phyloP scores from a whole-genome alignment of 1,140 invertebrate genomes.

The Drosophila equinoxialis region DNA sequence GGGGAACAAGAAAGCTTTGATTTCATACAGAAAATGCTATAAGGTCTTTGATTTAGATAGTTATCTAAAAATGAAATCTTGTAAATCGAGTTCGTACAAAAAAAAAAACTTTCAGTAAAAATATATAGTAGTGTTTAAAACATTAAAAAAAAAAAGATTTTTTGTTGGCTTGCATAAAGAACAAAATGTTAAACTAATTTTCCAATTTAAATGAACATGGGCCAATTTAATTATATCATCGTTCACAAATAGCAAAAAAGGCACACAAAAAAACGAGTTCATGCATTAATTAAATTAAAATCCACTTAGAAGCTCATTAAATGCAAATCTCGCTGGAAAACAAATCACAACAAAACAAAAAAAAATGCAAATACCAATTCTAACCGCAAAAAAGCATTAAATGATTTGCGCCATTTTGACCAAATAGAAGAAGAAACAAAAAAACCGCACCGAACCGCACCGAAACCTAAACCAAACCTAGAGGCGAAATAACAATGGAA shows the following conservation, averaged over 20 bases:
- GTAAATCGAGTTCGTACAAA: no score
- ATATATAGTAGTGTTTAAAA: no score
- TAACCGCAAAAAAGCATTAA: slow-evolving; percentile 79
- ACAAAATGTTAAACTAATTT: slow-evolving; percentile 5
- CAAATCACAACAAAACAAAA: slow-evolving; percentile 35
- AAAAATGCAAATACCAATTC: slow-evolving; percentile 59
- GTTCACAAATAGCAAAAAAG: slow-evolving; percentile 23
- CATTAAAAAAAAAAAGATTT: not conserved
- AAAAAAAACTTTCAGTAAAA: no score
- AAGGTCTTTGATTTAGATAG: no score
- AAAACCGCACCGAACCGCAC: slow-evolving; percentile 27
- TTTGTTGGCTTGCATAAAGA: not conserved
- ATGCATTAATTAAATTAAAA: slow-evolving; percentile 78
- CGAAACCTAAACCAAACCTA: slow-evolving; percentile 36
- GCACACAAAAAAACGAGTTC: slow-evolving; percentile 18
- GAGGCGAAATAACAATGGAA: slow-evolving; percentile 46
- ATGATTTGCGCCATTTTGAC: slow-evolving; percentile 72
- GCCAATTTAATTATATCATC: slow-evolving; percentile 41
- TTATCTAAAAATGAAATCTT: no score
- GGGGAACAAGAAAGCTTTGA: no score
- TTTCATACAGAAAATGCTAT: no score
- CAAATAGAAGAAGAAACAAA: slow-evolving; percentile 52
- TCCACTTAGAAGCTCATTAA: slow-evolving; percentile 79
- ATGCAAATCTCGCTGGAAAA: slow-evolving; percentile 66
- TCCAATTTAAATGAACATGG: slow-evolving; percentile 39